Percentiles rank a stretch among this genome's conserved stretches.
Evolutionary conservation across 2,797 vertebrate species (phyloP).

Genomic region (Balearica regulorum): DNA sequence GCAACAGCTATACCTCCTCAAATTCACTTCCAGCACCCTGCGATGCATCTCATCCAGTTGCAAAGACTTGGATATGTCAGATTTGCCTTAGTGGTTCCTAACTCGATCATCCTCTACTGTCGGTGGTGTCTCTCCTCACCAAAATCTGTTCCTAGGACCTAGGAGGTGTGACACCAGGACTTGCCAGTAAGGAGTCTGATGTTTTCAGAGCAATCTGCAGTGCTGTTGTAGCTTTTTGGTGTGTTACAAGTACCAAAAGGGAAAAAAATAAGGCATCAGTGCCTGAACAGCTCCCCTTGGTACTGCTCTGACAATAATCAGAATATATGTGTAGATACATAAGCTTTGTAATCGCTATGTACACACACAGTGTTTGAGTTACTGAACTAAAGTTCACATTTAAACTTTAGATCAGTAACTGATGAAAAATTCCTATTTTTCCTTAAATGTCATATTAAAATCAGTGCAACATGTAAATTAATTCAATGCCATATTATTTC

Average conservation of each 20-base stretch:
- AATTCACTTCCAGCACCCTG: not conserved
- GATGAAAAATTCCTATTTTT: not conserved
- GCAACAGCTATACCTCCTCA: not conserved
- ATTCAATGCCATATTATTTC: not conserved
- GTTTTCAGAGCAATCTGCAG: not conserved
- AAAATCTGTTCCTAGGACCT: not conserved
- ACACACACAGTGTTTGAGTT: not conserved
- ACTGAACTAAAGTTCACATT: not conserved
- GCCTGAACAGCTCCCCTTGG: not conserved
- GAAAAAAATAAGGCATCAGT: not conserved
- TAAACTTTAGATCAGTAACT: not conserved
- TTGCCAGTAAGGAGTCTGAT: not conserved
- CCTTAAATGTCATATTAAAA: not conserved
- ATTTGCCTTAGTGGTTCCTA: not conserved
- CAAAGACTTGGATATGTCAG: not conserved
- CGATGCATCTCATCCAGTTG: not conserved
- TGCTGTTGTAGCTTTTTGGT: not conserved
- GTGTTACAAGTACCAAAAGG: not conserved
- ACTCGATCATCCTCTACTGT: not conserved
- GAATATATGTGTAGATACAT: not conserved
- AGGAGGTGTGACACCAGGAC: not conserved
- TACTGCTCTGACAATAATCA: not conserved
- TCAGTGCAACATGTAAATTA: not conserved
- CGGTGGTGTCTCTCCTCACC: not conserved
- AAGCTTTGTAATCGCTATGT: not conserved